Conservation (phyloP, 2,888 invertebrate species). For the Zelleria hepariella region DNA sequence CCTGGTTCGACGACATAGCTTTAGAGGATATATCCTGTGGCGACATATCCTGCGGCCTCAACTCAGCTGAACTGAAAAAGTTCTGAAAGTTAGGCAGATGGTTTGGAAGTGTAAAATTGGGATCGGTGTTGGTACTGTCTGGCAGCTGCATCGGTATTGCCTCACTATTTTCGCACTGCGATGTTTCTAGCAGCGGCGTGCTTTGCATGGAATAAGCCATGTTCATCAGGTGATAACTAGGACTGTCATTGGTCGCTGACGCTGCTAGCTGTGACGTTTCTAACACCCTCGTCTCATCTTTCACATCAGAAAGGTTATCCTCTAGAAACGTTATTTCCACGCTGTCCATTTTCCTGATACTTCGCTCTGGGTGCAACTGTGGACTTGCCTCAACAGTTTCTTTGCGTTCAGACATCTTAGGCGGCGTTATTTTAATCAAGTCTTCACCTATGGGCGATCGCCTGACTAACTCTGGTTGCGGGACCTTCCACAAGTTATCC, state of each 20-base stretch:
- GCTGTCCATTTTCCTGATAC: slow-evolving; percentile 51
- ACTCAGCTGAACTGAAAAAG: slow-evolving; percentile 45
- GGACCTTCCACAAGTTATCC: slow-evolving; percentile 47
- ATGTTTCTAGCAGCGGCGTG: slow-evolving; percentile 37
- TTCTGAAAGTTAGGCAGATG: slow-evolving; percentile 36
- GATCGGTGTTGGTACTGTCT: slow-evolving; percentile 14
- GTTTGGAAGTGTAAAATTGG: slow-evolving; percentile 22
- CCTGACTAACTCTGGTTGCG: slow-evolving; percentile 50
- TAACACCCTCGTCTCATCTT: slow-evolving; percentile 21
- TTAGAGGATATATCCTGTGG: slow-evolving; percentile 10
- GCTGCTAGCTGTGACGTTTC: slow-evolving; percentile 19
- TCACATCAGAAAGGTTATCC: slow-evolving; percentile 30
- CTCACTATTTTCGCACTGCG: slow-evolving; percentile 23
- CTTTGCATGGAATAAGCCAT: slow-evolving; percentile 51
- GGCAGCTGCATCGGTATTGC: slow-evolving; percentile 34
- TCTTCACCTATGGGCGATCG: slow-evolving; percentile 38
- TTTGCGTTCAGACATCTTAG: slow-evolving; percentile 22
- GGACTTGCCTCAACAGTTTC: slow-evolving; percentile 24
- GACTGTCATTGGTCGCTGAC: slow-evolving; percentile 29
- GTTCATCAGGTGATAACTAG: slow-evolving; percentile 33
- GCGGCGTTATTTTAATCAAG: slow-evolving; percentile 29
- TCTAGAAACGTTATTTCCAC: slow-evolving; percentile 49
- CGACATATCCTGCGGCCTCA: slow-evolving; percentile 44
- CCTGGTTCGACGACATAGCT: slow-evolving; percentile 29
- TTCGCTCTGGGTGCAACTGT: slow-evolving; percentile 28